Conservation (phyloP, 1,140 invertebrate species). For the Parasteatoda tepidariorum region DNA sequence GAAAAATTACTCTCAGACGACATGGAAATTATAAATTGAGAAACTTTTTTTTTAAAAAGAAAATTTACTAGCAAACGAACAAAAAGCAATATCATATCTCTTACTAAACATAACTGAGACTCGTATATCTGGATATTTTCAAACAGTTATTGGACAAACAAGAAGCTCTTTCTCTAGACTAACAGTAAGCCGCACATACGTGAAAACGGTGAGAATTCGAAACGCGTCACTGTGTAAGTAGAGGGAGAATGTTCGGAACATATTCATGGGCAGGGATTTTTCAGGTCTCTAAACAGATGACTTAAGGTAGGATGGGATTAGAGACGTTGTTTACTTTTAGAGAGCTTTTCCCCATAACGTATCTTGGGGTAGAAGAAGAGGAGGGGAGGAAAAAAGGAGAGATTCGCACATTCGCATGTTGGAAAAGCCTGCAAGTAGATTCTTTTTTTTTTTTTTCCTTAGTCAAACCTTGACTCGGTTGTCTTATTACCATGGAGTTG, state of each 20-base stretch:
- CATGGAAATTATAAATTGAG: too few species aligned
- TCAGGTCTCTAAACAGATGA: constrained; percentile 40
- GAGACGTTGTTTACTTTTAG: constrained; percentile 24
- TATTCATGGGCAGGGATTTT: constrained; percentile 37
- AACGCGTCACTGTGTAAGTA: neutral
- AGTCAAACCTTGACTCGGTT: neutral
- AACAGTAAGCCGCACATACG: too few species aligned
- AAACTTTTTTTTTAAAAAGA: too few species aligned
- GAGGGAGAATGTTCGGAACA: neutral
- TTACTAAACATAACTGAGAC: too few species aligned
- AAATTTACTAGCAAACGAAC: too few species aligned
- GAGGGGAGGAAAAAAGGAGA: constrained; percentile 6
- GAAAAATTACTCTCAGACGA: too few species aligned
- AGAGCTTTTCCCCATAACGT: constrained; percentile 28
- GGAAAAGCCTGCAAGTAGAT: neutral
- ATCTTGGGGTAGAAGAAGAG: neutral
- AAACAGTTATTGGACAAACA: too few species aligned
- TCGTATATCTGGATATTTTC: too few species aligned
- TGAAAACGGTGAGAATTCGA: constrained; percentile 21
- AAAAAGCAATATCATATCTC: too few species aligned
- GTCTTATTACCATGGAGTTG: constrained; percentile 24
- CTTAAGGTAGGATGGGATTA: constrained; percentile 46
- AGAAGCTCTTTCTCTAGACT: too few species aligned
- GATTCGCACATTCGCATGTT: constrained; percentile 12
- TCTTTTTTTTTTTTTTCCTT: neutral